Evolutionary conservation across 2,888 invertebrate species (phyloP).

Genomic region (Coleophora deauratella): DNA sequence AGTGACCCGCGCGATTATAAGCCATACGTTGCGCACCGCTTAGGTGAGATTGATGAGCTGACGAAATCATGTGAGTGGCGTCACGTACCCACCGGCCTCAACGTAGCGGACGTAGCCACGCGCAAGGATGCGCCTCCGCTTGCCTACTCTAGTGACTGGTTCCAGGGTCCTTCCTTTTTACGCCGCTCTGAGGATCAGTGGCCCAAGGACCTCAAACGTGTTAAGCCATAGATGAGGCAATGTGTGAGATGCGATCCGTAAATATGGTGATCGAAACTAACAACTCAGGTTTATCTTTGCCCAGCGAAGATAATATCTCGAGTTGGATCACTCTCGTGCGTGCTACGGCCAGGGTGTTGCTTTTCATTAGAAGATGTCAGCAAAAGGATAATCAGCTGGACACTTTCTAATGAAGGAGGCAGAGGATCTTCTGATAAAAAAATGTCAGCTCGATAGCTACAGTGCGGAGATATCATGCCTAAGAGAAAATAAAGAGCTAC

Average conservation of each 20-base stretch:
- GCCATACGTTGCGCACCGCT: conserved; percentile 13
- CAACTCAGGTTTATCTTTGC: no score
- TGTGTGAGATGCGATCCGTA: conserved; percentile 7
- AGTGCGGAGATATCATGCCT: conserved; percentile 7
- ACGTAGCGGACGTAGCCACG: conserved; percentile 20
- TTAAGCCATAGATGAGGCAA: conserved; percentile 4
- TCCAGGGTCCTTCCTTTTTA: no score
- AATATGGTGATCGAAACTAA: no score
- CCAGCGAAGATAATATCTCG: no score
- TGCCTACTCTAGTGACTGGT: no score
- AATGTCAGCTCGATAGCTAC: conserved; percentile 10
- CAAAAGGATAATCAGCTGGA: neutral
- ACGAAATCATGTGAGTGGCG: conserved; percentile 15
- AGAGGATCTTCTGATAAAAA: conserved; percentile 7
- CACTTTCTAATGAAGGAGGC: no score
- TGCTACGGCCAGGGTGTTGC: neutral
- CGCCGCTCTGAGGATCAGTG: no score
- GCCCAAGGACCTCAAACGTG: no score
- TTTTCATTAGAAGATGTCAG: neutral
- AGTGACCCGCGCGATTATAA: conserved; percentile 11
- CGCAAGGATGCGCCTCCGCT: conserved; percentile 6
- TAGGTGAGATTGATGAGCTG: conserved; percentile 13
- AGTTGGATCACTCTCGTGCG: no score
- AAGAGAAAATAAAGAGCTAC: conserved; percentile 1
- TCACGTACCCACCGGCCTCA: conserved; percentile 17